Evolutionary conservation across 2,888 invertebrate species (phyloP).

Genomic region (Ormyrus thymus): DNA sequence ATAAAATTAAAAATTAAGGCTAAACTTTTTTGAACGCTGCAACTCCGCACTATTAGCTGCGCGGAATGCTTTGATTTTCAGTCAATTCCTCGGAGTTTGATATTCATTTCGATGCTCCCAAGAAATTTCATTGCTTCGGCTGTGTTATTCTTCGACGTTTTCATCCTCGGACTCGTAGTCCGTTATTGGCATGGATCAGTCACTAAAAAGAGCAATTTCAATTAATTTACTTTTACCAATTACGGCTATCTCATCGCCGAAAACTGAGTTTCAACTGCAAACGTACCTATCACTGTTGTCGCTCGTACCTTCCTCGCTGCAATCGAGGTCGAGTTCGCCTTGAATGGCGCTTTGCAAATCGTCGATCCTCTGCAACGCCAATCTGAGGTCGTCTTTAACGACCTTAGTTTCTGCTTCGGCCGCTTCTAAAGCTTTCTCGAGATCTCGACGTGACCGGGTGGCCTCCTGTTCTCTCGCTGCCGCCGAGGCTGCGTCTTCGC

Average conservation of each 20-base stretch:
- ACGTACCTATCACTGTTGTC: conserved; percentile 81
- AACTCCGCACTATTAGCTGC: conserved; percentile 34
- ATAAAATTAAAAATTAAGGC: conserved; percentile 53
- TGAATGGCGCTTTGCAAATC: conserved; percentile 95
- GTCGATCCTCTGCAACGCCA: conserved; percentile 92
- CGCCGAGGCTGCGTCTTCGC: conserved; percentile 85
- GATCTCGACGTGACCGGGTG: conserved; percentile 82
- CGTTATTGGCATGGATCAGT: conserved; percentile 69
- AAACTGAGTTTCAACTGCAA: not conserved
- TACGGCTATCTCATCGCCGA: not conserved
- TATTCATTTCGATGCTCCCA: conserved; percentile 33
- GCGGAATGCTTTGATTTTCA: conserved; percentile 53
- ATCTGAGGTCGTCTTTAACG: conserved; percentile 87
- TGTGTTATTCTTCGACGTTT: conserved; percentile 58
- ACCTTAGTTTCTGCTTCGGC: conserved; percentile 84
- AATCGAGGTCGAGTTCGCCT: conserved; percentile 84
- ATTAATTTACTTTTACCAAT: too few relatives aligned
- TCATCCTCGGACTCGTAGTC: conserved; percentile 66
- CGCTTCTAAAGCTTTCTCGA: conserved; percentile 84
- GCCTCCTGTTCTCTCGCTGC: conserved; percentile 86
- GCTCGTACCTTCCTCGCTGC: conserved; percentile 77
- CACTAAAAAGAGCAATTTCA: conserved; percentile 61
- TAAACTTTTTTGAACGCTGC: conserved; percentile 49
- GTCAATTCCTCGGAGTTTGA: conserved; percentile 54
- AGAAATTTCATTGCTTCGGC: conserved; percentile 46